Evolutionary conservation across 2,113 vertebrate genomes (phyloP), one percentile per base, ranked within the genome.

Genomic region (Prunella fulvescens): DNA sequence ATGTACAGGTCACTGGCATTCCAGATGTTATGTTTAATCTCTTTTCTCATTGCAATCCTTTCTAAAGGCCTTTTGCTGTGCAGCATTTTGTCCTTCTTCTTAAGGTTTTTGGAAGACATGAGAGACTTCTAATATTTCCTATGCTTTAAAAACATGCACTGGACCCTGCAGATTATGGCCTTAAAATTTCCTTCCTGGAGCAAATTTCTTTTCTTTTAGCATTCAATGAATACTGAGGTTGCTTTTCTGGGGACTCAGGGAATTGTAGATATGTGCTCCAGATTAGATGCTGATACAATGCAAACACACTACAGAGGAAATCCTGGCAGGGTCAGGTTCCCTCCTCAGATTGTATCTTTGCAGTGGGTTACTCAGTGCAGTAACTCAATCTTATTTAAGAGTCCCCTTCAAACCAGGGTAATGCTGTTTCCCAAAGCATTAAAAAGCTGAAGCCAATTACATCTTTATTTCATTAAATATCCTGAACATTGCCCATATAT

Each of bases 291-390:
- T 82, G 92, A 80, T 91, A 88, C 86, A 89, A 84, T 64, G 67
- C 86, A 96, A 94, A 95, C 91, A 73, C 47, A 65, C 26, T 67
- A 7, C 57, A 92, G 95, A 96, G 96, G 93, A 97, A 97, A 92
- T 92, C 73, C 87, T 88, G 80, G 51, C 26, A 5, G 87, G 82
- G 57, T 96, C 91, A 33, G 80, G 76, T 97, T 96, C 77, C 91
- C 90, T 91, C 12, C 92, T 81, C 67, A 95, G 95, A 97, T 96
- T 39, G 42, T 97, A 91, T 94, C 86, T 93, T 20, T 87, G 71
- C 73, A 51, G 14, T 51, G 82, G 39, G n/a, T 86, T 74, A 74
- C 65, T 81, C 88, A 54, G 60, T 14, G 3, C 39, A 25, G 94
- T 85, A 96, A 96, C 88, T 74, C 73, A 86, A 95, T 95, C 88